These are phyloP conservation scores for Ephestia elutella DNA, from an alignment of 1,140 invertebrate genomes.

Conservation along the genomic window DNA sequence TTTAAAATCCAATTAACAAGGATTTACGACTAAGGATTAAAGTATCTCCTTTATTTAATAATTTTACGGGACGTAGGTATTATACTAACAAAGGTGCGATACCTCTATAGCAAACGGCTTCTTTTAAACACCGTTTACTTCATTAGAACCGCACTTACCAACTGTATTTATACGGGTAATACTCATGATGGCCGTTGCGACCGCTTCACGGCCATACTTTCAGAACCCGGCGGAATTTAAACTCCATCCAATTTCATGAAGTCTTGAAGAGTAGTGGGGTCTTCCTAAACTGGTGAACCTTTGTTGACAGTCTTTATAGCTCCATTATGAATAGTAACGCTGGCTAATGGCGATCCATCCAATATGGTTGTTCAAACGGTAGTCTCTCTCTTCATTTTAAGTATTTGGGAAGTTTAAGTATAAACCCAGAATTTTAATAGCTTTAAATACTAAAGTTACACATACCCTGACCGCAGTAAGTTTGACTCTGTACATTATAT, in stretches of 20 bases:
- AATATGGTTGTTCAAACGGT: constrained; percentile 12
- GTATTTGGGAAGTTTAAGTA: neutral
- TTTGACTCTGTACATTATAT: too few relatives aligned
- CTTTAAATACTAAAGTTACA: neutral
- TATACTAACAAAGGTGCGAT: constrained; percentile 6
- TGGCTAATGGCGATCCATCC: constrained; percentile 3
- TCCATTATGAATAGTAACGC: constrained; percentile 8
- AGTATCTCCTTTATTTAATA: constrained; percentile 7
- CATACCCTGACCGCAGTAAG: too few relatives aligned
- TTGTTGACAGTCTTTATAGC: constrained; percentile 11
- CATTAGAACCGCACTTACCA: constrained; percentile 5
- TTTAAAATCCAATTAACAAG: constrained; percentile 4
- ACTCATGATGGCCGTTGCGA: neutral
- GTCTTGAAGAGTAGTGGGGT: neutral
- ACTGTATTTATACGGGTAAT: neutral
- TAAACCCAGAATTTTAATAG: too few relatives aligned
- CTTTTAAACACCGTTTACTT: constrained; percentile 7
- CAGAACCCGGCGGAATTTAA: constrained; percentile 6
- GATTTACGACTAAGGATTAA: neutral
- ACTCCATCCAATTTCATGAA: constrained; percentile 1
- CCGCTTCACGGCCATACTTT: neutral
- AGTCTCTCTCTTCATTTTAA: constrained; percentile 7
- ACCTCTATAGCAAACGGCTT: constrained; percentile 5
- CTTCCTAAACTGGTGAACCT: neutral
- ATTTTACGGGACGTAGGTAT: neutral